These are phyloP conservation scores for Camelus dromedarius DNA, from an alignment of 2,113 vertebrate genomes.

Conservation along the genomic window DNA sequence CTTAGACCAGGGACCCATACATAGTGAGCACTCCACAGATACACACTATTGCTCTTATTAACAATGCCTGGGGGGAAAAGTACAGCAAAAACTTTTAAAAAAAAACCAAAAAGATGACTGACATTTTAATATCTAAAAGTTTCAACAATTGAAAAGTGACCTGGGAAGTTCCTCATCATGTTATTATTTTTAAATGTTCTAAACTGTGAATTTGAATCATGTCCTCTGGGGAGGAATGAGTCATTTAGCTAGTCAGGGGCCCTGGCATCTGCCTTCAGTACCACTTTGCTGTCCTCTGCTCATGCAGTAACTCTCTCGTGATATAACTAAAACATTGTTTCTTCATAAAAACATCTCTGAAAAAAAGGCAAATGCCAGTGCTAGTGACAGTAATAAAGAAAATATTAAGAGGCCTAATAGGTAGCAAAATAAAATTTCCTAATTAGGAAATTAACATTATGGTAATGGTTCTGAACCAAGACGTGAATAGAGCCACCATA, in stretches of 20 bases:
- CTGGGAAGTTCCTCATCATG: constrained; percentile 47
- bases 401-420: constrained; percentile 26
- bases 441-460: not conserved
- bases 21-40: not conserved
- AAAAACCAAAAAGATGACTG: not conserved
- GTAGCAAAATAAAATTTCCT: not conserved
- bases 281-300: not conserved
- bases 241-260: constrained; percentile 47
- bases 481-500: too few relatives aligned
- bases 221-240: constrained; percentile 37
- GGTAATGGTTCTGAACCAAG: not conserved
- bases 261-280: not conserved
- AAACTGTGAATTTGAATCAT: constrained; percentile 20
- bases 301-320: not conserved
- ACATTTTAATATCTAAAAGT: not conserved
- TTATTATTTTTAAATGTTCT: not conserved
- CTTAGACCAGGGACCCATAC: not conserved
- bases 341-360: constrained; percentile 52
- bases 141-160: constrained; percentile 31
- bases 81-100: too few relatives aligned
- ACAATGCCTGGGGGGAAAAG: not conserved
- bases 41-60: not conserved
- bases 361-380: not conserved
- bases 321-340: constrained; percentile 71
- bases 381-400: constrained; percentile 2